A percentile compares a stretch with the other conserved stretches of the same genome.
Evolutionary conservation across 1,140 invertebrate genomes (phyloP).

Genomic region (Eueides isabella): DNA sequence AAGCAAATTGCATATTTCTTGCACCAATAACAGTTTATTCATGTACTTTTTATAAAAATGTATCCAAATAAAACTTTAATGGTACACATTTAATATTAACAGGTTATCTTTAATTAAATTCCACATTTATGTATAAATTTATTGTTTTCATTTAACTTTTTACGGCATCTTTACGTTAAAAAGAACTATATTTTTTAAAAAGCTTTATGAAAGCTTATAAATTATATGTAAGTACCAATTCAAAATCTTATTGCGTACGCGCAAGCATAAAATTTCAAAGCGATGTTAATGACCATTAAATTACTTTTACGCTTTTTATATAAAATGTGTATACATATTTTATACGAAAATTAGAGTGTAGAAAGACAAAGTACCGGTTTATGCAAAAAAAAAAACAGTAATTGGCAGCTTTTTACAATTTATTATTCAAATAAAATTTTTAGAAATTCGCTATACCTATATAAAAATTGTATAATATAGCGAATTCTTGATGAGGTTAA

Average conservation of each 20-base stretch:
- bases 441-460: too few relatives aligned
- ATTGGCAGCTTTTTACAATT: background rate
- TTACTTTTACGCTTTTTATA: slow-evolving; percentile 7
- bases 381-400: background rate
- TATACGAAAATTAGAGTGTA: background rate
- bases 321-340: background rate
- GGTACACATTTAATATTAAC: too few relatives aligned
- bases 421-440: too few relatives aligned
- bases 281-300: slow-evolving; percentile 18
- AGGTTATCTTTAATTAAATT: too few relatives aligned
- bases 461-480: too few relatives aligned
- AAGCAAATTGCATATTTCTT: background rate
- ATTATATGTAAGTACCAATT: background rate
- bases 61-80: too few relatives aligned
- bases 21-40: background rate
- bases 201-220: background rate
- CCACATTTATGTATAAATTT: too few relatives aligned
- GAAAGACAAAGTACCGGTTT: background rate
- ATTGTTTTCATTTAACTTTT: too few relatives aligned
- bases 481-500: too few relatives aligned
- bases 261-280: slow-evolving; percentile 1
- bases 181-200: background rate
- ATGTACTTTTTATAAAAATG: background rate
- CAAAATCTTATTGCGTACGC: background rate
- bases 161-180: background rate